phyloP scores from a whole-genome alignment of 2,797 vertebrate genomes.

The Halcyon leucocephala region DNA sequence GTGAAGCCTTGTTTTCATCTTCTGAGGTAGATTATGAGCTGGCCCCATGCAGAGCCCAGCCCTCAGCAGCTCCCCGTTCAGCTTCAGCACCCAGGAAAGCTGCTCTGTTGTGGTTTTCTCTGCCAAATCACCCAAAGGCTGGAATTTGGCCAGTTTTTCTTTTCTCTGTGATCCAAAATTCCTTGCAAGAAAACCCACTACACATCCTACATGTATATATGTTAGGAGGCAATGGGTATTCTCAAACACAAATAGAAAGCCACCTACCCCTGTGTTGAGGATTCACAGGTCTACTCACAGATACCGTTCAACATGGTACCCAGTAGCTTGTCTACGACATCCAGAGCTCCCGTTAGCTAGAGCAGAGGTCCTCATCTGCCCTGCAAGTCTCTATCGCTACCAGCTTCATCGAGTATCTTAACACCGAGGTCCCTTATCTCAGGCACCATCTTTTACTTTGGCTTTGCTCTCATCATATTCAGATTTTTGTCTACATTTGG shows the following conservation, averaged over 20 bases:
- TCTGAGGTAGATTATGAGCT: background rate
- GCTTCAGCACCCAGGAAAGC: background rate
- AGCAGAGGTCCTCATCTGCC: background rate
- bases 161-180: background rate
- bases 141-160: background rate
- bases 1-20: background rate
- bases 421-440: background rate
- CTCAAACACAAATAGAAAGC: background rate
- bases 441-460: background rate
- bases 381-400: background rate
- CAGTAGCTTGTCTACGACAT: background rate
- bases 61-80: background rate
- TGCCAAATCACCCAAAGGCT: background rate
- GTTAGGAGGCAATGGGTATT: background rate
- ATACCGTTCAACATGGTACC: background rate
- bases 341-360: background rate
- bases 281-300: background rate
- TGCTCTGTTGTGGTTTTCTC: background rate
- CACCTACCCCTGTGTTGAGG: background rate
- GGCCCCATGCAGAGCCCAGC: background rate
- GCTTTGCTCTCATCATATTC: background rate
- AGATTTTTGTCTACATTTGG: background rate
- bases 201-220: fast-evolving
- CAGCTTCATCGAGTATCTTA: background rate
- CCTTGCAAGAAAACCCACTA: background rate